These are phyloP conservation scores for Limnephilus lunatus DNA, from an alignment of 2,888 invertebrate species.

Conservation along the genomic window DNA sequence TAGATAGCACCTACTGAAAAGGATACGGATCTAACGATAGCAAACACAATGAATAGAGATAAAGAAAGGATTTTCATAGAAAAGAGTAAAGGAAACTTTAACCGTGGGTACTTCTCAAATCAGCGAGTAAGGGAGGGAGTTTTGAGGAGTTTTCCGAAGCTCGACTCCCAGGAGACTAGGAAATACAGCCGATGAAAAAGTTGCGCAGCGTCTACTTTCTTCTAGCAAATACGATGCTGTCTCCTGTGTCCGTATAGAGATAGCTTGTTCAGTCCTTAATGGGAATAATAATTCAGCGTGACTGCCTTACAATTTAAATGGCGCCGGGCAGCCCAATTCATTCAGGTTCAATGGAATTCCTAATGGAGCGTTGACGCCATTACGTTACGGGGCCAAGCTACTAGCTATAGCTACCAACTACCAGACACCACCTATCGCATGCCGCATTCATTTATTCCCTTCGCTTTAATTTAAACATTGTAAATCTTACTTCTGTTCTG, in stretches of 20 bases:
- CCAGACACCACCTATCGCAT: constrained; percentile 50
- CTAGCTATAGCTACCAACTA: constrained; percentile 2
- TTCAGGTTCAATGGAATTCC: constrained; percentile 65
- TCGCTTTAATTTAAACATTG: constrained; percentile 63
- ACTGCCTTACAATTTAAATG: constrained; percentile 62
- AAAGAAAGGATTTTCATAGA: not conserved
- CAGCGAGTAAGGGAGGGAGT: constrained; percentile 16
- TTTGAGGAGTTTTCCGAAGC: constrained; percentile 3
- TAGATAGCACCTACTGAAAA: not conserved
- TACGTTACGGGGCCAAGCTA: constrained; percentile 53
- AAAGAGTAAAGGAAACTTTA: constrained; percentile 14
- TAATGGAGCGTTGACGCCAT: constrained; percentile 66
- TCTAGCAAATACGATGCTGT: constrained; percentile 32
- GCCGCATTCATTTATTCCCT: constrained; percentile 63
- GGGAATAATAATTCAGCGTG: constrained; percentile 63
- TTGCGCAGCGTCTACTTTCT: constrained; percentile 5
- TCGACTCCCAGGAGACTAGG: not conserved
- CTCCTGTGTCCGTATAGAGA: constrained; percentile 45
- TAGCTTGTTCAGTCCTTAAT: constrained; percentile 57
- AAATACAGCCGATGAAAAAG: constrained; percentile 22
- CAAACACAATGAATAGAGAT: not conserved
- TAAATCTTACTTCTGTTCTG: constrained; percentile 57
- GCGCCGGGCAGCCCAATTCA: constrained; percentile 64
- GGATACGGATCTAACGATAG: not conserved
- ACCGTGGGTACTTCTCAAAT: not conserved